Base-by-base conservation (phyloP, 2,113 vertebrate genomes). In the Tragelaphus strepsiceros region DNA sequence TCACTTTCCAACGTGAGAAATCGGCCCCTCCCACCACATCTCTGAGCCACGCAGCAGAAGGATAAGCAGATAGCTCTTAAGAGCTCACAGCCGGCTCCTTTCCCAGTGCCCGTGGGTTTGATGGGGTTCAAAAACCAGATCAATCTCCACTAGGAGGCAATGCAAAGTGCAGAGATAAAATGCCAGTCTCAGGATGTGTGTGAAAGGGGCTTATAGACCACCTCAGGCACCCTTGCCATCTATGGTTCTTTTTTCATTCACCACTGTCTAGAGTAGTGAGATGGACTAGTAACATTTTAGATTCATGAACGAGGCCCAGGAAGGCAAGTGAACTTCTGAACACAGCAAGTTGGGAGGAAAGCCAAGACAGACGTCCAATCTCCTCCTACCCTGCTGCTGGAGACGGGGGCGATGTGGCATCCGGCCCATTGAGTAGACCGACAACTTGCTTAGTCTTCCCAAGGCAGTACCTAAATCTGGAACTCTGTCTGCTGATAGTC, bases 1-100 rank as follows among this genome's bases (percentile, higher is more conserved):
- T 90, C 97, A 97, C 94, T 98, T 98, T 92, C 26, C 21, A 88
- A 94, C 49, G 97, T 96, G 98, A 71, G 96, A 97, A 97, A 61
- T 39, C 78, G 1, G 89, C 83, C 91, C 96, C 93, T 89, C 97
- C 93, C 54, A 1, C 7, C 56, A n/a, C 95, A 7, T 89, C 82
- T 46, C 62, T 17, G 82, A 81, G 91, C 91, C 2, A n/a, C n/a
- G 6, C 0, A n/a, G 96, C 96, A 96, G 97, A 97, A 95, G 91
- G 96, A 74, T 43, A 82, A 96, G 93, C 98, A 97, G 91, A 88
- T 16, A 97, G 90, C 83, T 30, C 95, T 19, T 3, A 2, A 1
- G 11, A 11, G 62, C 59, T 93, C 56, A 17, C 19, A 54, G 85
- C 24, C 78, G 3, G 95, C 80, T 88, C 19, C 77, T 4, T 7